Percentiles rank a stretch among this genome's conserved stretches.
Conservation (phyloP, 2,113 vertebrate species). For the Muntiacus muntjak region DNA sequence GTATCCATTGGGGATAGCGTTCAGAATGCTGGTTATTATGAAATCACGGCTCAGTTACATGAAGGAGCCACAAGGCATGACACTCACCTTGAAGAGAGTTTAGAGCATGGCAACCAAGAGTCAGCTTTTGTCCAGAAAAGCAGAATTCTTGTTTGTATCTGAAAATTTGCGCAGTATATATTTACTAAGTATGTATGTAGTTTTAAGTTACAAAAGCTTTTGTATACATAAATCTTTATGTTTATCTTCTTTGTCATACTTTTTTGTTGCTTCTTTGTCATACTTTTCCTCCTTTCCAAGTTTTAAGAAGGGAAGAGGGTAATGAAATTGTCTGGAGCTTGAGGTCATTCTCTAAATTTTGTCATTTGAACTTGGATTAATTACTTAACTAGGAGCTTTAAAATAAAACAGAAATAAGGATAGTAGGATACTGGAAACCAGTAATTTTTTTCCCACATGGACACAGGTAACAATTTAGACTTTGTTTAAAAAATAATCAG, state of each 20-base stretch:
- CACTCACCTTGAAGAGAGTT: not conserved
- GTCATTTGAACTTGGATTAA: not conserved
- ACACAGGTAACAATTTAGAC: not conserved
- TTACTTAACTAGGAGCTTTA: not conserved
- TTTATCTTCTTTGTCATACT: not conserved
- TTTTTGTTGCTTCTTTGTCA: not conserved
- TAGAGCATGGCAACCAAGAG: not conserved
- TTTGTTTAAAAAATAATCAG: not conserved
- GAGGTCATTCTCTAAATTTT: not conserved
- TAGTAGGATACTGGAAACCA: not conserved
- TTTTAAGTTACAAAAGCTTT: not conserved
- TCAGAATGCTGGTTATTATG: not conserved
- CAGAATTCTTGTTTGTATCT: not conserved
- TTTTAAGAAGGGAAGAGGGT: not conserved
- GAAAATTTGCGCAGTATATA: not conserved
- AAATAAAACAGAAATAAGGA: not conserved
- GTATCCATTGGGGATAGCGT: not conserved
- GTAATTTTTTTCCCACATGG: not conserved
- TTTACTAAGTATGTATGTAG: not conserved
- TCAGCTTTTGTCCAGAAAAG: not conserved
- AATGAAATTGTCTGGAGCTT: not conserved
- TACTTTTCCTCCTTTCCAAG: not conserved
- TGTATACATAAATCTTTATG: not conserved
- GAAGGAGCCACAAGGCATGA: not conserved
- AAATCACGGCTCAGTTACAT: not conserved